Evolutionary conservation across 37 sponge, comb jelly and placozoan genomes (phyloP), one percentile per base, ranked within the genome.

Genomic region (Lycopodina hypogea): DNA sequence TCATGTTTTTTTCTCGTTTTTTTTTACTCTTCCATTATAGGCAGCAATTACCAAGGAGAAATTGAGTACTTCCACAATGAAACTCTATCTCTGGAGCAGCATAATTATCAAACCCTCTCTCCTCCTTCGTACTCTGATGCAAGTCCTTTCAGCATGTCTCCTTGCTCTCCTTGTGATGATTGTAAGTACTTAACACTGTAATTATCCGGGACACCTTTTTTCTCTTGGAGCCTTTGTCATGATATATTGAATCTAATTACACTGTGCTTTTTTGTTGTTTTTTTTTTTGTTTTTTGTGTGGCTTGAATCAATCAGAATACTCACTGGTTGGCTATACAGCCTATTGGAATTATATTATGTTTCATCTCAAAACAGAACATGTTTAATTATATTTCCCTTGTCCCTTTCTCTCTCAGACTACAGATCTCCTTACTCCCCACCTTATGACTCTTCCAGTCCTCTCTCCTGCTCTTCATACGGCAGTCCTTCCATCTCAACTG

Each of bases 381-480:
- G 9, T 45, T 9, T 45, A 45, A 45, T 45, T 9, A 45, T 9
- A 12, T 45, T 45, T 45, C 9, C 9, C 9, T 59, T 23, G 12
- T 12, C 4, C 12, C 60, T 59, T 12, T 59, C 60, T 12, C 60
- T 12, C 28, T 59, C 60, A 65, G 66, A 30, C 30, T 65, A 30
- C 35, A 65, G 33, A 11, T 60, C 76, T 24, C 76, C 76, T 1
- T 76, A 76, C 42, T 58, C 76, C 39, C 61, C 76, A 36, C 76
- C 76, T n/a, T 76, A 76, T 22, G 76, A 76, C 61, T 39, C 56
- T 7, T 76, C 76, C 60, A 76, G 59, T 37, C 61, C 76, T 41
- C 42, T 76, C 19, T 11, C 56, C 56, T 53, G 53, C 34, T 55
- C 56, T 56, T 45, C 74, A 11, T 6, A 33, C 36, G 53, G 74